These are phyloP conservation scores for Himalopsyche kuldschensis DNA, from an alignment of 2,888 invertebrate genomes.

Conservation along the genomic window DNA sequence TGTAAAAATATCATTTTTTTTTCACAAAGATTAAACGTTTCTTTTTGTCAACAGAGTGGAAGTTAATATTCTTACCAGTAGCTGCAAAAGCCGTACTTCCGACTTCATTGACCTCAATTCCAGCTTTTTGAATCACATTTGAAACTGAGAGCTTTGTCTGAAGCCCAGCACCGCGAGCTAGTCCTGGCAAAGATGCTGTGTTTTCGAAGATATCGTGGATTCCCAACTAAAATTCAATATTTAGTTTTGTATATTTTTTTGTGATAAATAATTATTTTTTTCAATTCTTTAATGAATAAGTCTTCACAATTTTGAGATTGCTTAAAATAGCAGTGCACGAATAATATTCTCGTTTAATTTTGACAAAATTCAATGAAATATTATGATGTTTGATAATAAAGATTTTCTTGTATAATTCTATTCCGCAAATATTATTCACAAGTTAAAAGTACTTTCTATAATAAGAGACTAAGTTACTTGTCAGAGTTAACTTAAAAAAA, in stretches of 20 bases:
- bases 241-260: neutral
- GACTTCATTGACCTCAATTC: constrained; percentile 75
- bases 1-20: neutral
- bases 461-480: no score
- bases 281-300: no score
- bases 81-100: constrained; percentile 73
- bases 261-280: no score
- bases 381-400: no score
- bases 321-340: no score
- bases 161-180: constrained; percentile 61
- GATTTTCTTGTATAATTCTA: no score
- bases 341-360: no score
- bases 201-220: constrained; percentile 72
- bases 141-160: constrained; percentile 63
- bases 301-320: no score
- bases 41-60: neutral
- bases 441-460: no score
- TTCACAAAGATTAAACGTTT: neutral
- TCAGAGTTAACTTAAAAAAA: no score
- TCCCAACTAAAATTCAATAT: constrained; percentile 60
- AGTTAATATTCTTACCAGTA: constrained; percentile 58
- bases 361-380: no score
- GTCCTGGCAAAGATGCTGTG: constrained; percentile 70
- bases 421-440: no score
- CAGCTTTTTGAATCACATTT: constrained; percentile 73